These are phyloP conservation scores for Liasis olivaceus DNA, from an alignment of 2,797 vertebrate genomes.

Conservation along the genomic window DNA sequence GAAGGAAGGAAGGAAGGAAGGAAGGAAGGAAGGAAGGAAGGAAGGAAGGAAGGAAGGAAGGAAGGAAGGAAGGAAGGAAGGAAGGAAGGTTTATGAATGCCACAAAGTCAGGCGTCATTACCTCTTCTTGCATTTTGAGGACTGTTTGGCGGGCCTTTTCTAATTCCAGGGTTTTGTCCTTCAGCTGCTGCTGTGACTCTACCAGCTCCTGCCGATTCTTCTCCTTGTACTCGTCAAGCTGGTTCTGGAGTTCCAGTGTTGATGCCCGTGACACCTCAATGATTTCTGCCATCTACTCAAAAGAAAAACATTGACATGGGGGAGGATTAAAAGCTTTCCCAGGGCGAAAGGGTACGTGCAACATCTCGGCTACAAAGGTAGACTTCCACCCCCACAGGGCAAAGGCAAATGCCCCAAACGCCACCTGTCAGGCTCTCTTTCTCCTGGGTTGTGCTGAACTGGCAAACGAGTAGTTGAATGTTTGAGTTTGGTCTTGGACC, in stretches of 20 bases:
- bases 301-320: neutral
- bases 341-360: accelerated
- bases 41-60: neutral
- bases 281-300: conserved; percentile 87
- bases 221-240: conserved; percentile 92
- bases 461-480: neutral
- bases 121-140: conserved; percentile 88
- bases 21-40: too few species aligned
- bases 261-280: conserved; percentile 86
- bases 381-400: neutral
- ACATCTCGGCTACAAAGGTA: neutral
- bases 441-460: neutral
- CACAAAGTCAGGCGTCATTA: conserved; percentile 60
- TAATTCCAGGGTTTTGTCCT: conserved; percentile 85
- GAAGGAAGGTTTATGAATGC: neutral
- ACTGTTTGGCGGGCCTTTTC: conserved; percentile 80
- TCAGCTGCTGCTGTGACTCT: conserved; percentile 87
- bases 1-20: too few species aligned
- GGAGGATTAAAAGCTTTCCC: too few species aligned
- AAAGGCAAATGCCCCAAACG: neutral
- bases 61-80: neutral
- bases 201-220: conserved; percentile 87
- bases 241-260: conserved; percentile 88
- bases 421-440: neutral
- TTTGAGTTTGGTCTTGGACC: too few species aligned